These are phyloP conservation scores for Vollenhovia emeryi DNA, from an alignment of 1,140 invertebrate species.

Conservation along the genomic window DNA sequence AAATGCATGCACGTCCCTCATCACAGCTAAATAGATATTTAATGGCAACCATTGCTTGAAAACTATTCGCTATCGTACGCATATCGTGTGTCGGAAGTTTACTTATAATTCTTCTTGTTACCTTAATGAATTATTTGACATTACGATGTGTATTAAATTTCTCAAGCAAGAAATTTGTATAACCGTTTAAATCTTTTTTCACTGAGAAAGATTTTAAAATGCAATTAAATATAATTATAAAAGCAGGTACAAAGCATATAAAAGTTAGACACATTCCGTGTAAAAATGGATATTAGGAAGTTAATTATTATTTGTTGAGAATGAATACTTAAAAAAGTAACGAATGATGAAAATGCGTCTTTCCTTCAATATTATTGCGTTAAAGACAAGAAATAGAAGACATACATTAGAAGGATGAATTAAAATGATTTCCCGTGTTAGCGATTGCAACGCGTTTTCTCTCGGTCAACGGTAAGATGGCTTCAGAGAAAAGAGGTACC, in stretches of 20 bases:
- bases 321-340: background rate
- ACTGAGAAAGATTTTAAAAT: background rate
- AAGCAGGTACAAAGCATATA: background rate
- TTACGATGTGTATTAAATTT: background rate
- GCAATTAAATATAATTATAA: background rate
- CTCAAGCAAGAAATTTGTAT: background rate
- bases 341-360: background rate
- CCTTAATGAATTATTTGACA: background rate
- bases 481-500: slow-evolving; percentile 79
- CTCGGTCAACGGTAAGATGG: slow-evolving; percentile 63
- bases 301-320: background rate
- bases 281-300: background rate
- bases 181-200: background rate
- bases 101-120: background rate
- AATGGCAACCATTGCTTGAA: background rate
- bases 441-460: slow-evolving; percentile 59
- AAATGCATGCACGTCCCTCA: slow-evolving; percentile 47
- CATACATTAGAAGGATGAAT: background rate
- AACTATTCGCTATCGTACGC: slow-evolving; percentile 5
- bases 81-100: background rate
- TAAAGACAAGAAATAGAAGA: background rate
- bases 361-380: background rate
- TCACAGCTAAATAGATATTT: slow-evolving; percentile 19
- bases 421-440: slow-evolving; percentile 16
- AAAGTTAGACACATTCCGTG: background rate